Evolutionary conservation across 2,113 vertebrate genomes (phyloP).

Genomic region (Penelope pileata): DNA sequence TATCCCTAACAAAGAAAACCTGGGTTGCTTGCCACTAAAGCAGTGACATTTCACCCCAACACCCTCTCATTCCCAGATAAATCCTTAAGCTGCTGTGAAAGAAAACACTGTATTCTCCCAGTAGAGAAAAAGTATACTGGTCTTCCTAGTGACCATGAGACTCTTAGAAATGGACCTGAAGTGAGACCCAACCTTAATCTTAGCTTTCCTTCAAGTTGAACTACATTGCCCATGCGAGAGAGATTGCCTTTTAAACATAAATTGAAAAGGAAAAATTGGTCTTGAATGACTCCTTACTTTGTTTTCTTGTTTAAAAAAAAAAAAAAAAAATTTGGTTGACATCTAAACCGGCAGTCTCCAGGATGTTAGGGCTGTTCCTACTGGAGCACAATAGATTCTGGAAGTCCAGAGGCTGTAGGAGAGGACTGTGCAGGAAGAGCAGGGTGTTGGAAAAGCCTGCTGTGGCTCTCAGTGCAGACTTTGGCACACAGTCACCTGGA

Average conservation of each 20-base stretch:
- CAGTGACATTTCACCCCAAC: background rate
- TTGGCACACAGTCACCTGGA: background rate
- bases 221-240: background rate
- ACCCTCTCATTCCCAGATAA: slow-evolving; percentile 4
- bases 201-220: background rate
- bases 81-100: background rate
- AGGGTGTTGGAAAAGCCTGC: background rate
- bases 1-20: slow-evolving; percentile 5
- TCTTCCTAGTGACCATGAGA: background rate
- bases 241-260: background rate
- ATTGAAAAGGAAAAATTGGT: background rate
- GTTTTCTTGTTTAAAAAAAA: background rate
- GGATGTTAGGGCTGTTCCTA: background rate
- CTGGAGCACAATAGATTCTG: background rate
- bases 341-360: background rate
- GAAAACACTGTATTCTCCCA: background rate
- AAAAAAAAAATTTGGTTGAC: background rate
- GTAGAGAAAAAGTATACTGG: background rate
- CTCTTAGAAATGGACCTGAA: slow-evolving; percentile 1
- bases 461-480: background rate
- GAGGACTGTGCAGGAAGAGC: background rate
- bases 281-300: background rate
- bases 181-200: background rate
- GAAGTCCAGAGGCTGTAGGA: background rate
- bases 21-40: slow-evolving; percentile 19